Evolutionary conservation across 2,888 invertebrate genomes (phyloP).

Genomic region (Phyto melanocephala): DNA sequence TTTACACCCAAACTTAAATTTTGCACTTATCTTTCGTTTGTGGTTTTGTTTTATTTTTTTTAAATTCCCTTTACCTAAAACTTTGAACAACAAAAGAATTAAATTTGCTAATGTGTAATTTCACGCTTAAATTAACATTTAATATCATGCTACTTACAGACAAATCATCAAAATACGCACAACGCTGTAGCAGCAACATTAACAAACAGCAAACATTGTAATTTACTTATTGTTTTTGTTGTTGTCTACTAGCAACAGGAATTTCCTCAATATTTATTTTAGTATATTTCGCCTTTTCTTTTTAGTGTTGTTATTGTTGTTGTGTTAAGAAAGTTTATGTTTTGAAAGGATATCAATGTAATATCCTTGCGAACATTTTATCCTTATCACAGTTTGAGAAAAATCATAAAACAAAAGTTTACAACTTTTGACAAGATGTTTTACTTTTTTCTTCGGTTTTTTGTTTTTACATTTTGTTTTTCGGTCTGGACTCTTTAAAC

Average conservation of each 20-base stretch:
- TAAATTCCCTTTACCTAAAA: background rate
- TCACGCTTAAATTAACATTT: conserved; percentile 75
- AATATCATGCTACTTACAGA: conserved; percentile 67
- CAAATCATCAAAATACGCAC: conserved; percentile 35
- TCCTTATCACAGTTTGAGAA: conserved; percentile 70
- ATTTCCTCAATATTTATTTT: conserved; percentile 42
- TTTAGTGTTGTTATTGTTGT: background rate
- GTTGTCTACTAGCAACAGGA: conserved; percentile 47
- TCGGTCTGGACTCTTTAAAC: conserved; percentile 11
- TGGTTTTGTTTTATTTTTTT: background rate
- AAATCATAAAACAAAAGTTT: conserved; percentile 72
- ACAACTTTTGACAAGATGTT: conserved; percentile 72
- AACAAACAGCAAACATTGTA: background rate
- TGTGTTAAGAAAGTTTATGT: background rate
- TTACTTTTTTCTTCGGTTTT: conserved; percentile 34
- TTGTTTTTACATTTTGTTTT: background rate
- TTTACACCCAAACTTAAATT: too few relatives aligned
- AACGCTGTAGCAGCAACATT: conserved; percentile 41
- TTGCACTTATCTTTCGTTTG: conserved; percentile 4
- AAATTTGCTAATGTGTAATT: conserved; percentile 72
- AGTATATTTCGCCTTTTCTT: background rate
- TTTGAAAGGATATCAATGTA: conserved; percentile 60
- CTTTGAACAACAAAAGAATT: conserved; percentile 26
- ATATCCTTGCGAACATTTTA: conserved; percentile 62
- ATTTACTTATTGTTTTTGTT: background rate